Conservation (phyloP, 2,797 vertebrate genomes). For the Hemitrygon akajei region DNA sequence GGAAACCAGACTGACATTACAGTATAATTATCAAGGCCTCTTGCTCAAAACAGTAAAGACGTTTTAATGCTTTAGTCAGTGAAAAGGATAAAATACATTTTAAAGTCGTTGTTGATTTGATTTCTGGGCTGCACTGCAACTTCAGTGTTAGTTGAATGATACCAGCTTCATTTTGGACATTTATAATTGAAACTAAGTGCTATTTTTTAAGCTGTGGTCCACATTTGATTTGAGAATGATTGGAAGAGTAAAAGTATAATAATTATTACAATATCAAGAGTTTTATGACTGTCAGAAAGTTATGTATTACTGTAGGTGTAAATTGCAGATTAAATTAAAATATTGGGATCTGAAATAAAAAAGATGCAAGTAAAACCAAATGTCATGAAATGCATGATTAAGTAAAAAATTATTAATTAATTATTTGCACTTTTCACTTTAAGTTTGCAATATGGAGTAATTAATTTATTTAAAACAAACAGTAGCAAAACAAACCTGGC, state of each 20-base stretch:
- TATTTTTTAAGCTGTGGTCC: background rate
- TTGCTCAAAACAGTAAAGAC: background rate
- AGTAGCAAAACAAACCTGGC: conserved; percentile 64
- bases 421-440: background rate
- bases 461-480: background rate
- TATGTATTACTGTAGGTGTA: background rate
- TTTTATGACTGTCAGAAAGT: background rate
- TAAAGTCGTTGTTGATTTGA: background rate
- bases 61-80: background rate
- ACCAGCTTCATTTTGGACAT: background rate
- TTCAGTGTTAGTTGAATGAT: background rate
- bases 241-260: background rate
- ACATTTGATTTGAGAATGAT: background rate
- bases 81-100: background rate
- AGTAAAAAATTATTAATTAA: background rate
- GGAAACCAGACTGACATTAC: background rate
- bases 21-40: background rate
- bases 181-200: background rate
- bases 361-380: background rate
- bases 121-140: background rate
- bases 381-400: background rate
- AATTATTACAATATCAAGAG: background rate
- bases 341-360: background rate
- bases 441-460: background rate
- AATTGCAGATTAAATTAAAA: background rate